Conservation (phyloP, 2,113 vertebrate species). For the Semnornis frantzii region DNA sequence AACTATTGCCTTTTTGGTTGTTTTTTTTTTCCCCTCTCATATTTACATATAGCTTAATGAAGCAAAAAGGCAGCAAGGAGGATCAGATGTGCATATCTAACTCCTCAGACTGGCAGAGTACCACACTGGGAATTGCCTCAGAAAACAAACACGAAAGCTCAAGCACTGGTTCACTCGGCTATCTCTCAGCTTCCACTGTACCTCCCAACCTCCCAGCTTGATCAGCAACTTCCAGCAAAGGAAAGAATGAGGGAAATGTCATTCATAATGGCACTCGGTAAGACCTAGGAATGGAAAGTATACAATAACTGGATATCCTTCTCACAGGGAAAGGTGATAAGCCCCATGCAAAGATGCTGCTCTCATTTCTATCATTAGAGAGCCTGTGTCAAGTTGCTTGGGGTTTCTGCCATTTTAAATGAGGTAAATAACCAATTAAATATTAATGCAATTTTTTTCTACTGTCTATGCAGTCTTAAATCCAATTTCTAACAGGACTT, state of each 20-base stretch:
- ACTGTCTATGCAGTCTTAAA: not conserved
- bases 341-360: not conserved
- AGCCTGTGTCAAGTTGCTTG: not conserved
- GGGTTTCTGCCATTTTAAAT: not conserved
- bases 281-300: not conserved
- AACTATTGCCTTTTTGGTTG: not conserved
- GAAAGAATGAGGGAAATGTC: slow-evolving; percentile 34
- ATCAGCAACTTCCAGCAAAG: slow-evolving; percentile 15
- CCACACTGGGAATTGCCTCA: not conserved
- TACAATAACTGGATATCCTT: not conserved
- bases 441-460: accelerated
- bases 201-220: not conserved
- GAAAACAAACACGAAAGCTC: not conserved
- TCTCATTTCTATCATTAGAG: not conserved
- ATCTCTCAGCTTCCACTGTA: not conserved
- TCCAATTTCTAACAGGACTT: accelerated
- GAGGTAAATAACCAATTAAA: not conserved
- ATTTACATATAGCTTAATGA: not conserved
- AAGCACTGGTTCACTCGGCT: not conserved
- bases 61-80: not conserved
- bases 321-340: not conserved
- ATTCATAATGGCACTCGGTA: slow-evolving; percentile 9
- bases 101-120: accelerated
- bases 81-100: not conserved
- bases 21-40: too few relatives aligned